Evolutionary conservation across 92 coral and sea anemone genomes (phyloP).

Genomic region (Parazoanthus darwini): DNA sequence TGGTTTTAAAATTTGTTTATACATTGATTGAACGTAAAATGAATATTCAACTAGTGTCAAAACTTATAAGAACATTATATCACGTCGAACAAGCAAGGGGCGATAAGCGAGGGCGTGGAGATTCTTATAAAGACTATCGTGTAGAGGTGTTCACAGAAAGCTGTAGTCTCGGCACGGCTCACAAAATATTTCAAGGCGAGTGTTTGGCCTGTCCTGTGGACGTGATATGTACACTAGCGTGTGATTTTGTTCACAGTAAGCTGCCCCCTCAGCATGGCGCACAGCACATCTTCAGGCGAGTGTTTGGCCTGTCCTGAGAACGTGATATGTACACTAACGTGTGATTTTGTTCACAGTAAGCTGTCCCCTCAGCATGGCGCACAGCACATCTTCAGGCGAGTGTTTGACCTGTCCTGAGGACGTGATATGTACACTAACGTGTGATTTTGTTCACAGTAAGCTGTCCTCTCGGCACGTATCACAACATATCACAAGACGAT

Average conservation of each 20-base stretch:
- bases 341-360: not conserved
- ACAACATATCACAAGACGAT: slow-evolving; percentile 1
- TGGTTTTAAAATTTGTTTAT: no score
- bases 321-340: not conserved
- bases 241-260: not conserved
- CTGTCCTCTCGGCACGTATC: slow-evolving; percentile 27
- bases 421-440: no score
- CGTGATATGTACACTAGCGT: no score
- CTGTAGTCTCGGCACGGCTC: not conserved
- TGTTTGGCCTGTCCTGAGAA: slow-evolving; percentile 10
- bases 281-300: not conserved
- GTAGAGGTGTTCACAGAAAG: not conserved
- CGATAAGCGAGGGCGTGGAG: no score
- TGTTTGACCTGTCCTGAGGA: not conserved
- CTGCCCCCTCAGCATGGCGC: slow-evolving; percentile 15
- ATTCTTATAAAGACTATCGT: no score
- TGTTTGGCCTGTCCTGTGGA: not conserved
- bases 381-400: not conserved
- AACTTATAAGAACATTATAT: no score
- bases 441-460: not conserved
- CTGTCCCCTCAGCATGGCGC: not conserved
- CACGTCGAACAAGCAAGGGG: no score
- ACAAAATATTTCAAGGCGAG: not conserved
- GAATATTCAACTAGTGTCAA: no score
- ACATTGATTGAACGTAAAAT: no score